phyloP scores from a whole-genome alignment of 2,113 vertebrate genomes.

The Nyctereutes procyonoides region DNA sequence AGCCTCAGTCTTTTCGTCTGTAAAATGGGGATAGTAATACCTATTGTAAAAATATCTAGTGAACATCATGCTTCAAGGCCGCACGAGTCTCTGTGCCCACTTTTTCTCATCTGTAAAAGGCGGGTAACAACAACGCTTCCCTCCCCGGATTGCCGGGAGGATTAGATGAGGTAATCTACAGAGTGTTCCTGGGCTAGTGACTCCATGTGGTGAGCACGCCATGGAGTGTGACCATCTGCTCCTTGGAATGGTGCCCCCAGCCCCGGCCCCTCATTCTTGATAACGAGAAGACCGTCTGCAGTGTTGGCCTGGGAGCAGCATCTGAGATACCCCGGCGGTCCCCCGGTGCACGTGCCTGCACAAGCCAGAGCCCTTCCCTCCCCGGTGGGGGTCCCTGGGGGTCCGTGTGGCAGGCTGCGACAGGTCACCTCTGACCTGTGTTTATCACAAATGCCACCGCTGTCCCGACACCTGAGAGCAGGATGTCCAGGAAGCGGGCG shows the following conservation, averaged over 20 bases:
- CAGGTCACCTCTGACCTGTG: not conserved
- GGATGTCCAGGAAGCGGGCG: not conserved
- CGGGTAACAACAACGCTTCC: not conserved
- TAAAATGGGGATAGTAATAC: not conserved
- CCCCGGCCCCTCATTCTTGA: not conserved
- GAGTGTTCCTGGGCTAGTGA: not conserved
- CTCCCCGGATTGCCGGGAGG: not conserved
- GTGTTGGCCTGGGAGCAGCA: not conserved
- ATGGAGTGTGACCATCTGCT: not conserved
- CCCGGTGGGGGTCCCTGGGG: not conserved
- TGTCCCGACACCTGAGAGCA: not conserved
- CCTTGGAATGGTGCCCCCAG: not conserved
- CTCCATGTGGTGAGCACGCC: not conserved
- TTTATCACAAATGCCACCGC: accelerated
- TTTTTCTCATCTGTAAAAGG: not conserved
- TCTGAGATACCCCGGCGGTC: not conserved
- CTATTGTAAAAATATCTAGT: not conserved
- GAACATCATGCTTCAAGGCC: accelerated
- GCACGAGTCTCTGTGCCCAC: not conserved
- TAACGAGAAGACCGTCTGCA: not conserved
- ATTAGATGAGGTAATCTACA: accelerated
- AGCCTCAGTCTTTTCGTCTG: not conserved
- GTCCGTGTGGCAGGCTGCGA: not conserved
- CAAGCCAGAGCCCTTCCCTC: not conserved
- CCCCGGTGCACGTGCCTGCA: no score